phyloP scores from a whole-genome alignment of 2,888 invertebrate genomes.

The Drosophila mulleri region DNA sequence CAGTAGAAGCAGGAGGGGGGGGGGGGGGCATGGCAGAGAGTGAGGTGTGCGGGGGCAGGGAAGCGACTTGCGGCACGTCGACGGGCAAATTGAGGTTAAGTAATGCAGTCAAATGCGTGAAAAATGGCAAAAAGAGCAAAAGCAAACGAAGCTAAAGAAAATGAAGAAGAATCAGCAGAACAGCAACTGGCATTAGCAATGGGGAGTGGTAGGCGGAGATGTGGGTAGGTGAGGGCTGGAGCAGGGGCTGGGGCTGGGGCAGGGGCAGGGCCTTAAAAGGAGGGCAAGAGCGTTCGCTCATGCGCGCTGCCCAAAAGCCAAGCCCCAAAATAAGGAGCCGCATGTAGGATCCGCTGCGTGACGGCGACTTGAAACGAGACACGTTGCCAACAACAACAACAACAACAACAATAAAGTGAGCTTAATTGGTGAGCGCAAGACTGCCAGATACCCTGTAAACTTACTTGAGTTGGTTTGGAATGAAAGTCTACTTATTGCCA shows the following conservation, averaged over 20 bases:
- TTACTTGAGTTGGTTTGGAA: rapidly evolving
- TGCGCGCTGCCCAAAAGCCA: conserved; percentile 37
- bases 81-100: conserved; percentile 81
- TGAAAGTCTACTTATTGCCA: background rate
- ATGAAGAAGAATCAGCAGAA: conserved; percentile 1
- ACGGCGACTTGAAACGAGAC: conserved; percentile 71
- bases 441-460: background rate
- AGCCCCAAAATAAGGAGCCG: conserved; percentile 43
- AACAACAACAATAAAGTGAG: conserved; percentile 4
- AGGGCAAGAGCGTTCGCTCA: conserved; percentile 54
- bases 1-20: conserved; percentile 1
- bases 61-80: conserved; percentile 66
- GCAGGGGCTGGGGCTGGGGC: background rate
- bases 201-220: background rate
- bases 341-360: conserved; percentile 68
- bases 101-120: conserved; percentile 76
- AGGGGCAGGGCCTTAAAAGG: conserved; percentile 24
- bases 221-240: too few species aligned
- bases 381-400: conserved; percentile 54
- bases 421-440: background rate
- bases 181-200: conserved; percentile 25
- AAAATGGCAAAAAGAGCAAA: conserved; percentile 64
- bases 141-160: conserved; percentile 15
- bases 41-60: conserved; percentile 5
- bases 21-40: background rate